Evolutionary conservation across 2,888 invertebrate species (phyloP).

Genomic region (Trissoscelio sp.): DNA sequence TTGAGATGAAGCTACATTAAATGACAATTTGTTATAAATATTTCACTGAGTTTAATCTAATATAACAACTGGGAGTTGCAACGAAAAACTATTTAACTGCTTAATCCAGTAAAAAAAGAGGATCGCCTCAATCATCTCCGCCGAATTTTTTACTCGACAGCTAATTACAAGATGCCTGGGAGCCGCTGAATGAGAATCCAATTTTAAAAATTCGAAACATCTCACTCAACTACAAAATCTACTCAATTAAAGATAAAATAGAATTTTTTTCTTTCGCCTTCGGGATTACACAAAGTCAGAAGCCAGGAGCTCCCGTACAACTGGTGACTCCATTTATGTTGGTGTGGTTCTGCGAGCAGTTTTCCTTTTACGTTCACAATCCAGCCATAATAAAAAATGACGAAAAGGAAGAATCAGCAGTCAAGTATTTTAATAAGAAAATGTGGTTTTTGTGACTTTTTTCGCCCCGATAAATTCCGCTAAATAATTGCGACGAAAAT

Average conservation of each 20-base stretch:
- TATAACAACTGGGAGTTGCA: no score
- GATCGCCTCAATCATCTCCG: slow-evolving; percentile 42
- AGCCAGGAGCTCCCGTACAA: slow-evolving; percentile 19
- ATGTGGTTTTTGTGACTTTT: slow-evolving; percentile 38
- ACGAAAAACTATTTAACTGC: slow-evolving; percentile 49
- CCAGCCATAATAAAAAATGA: slow-evolving; percentile 43
- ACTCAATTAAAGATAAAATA: slow-evolving; percentile 64
- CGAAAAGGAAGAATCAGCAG: slow-evolving; percentile 32
- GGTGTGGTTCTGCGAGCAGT: slow-evolving; percentile 35
- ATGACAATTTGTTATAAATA: no score
- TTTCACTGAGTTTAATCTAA: no score
- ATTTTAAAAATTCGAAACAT: slow-evolving; percentile 65
- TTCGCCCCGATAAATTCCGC: slow-evolving; percentile 24
- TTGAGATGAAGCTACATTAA: no score
- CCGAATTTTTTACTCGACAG: slow-evolving; percentile 50
- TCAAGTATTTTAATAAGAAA: slow-evolving; percentile 59
- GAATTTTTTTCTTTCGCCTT: slow-evolving; percentile 53
- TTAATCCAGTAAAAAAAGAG: slow-evolving; percentile 43
- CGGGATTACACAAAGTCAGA: slow-evolving; percentile 55
- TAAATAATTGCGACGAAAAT: slow-evolving; percentile 49
- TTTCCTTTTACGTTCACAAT: slow-evolving; percentile 56
- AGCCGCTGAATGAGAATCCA: slow-evolving; percentile 55
- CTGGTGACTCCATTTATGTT: slow-evolving; percentile 51
- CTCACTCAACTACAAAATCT: slow-evolving; percentile 61
- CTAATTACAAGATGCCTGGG: slow-evolving; percentile 56